Percentiles rank a stretch among this genome's conserved stretches.
phyloP scores from a whole-genome alignment of 2,888 invertebrate genomes.

The Drosophila mayaguana region DNA sequence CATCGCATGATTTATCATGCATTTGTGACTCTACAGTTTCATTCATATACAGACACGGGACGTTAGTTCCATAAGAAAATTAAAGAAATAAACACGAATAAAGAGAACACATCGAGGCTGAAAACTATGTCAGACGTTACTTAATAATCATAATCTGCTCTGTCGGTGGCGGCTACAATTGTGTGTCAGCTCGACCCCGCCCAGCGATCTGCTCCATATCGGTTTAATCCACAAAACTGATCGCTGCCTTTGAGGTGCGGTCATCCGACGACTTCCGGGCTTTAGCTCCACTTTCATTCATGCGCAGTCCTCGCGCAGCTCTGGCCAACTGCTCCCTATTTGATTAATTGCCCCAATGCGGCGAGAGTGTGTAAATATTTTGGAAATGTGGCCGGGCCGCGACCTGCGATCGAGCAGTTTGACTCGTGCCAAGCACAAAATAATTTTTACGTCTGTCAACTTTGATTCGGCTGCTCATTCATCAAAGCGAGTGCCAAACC shows the following conservation, averaged over 20 bases:
- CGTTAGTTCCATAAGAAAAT: conserved; percentile 11
- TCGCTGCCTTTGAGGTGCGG: conserved; percentile 66
- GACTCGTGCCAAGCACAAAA: conserved; percentile 76
- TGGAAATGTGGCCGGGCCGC: conserved; percentile 40
- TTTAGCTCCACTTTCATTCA: conserved; percentile 58
- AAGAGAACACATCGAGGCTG: conserved; percentile 14
- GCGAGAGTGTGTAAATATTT: conserved; percentile 67
- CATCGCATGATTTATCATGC: conserved; percentile 82
- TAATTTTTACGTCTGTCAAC: conserved; percentile 77
- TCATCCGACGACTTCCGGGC: conserved; percentile 81
- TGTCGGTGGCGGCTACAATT: conserved; percentile 63
- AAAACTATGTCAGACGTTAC: conserved; percentile 79
- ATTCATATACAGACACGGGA: conserved; percentile 35
- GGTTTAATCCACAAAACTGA: conserved; percentile 58
- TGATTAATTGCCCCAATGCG: conserved; percentile 76
- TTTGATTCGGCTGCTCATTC: conserved; percentile 72
- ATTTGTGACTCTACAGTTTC: conserved; percentile 82
- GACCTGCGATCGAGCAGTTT: conserved; percentile 68
- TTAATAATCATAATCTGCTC: conserved; percentile 73
- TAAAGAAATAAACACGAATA: conserved; percentile 18
- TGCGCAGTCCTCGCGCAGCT: conserved; percentile 28
- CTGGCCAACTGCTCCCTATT: conserved; percentile 40
- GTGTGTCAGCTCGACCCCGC: conserved; percentile 43
- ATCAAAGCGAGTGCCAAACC: conserved; percentile 57
- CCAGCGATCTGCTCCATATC: conserved; percentile 48